Percentiles rank a stretch among this genome's conserved stretches.
Conservation (phyloP, 2,797 vertebrate species). For the Myotis vivesi region DNA sequence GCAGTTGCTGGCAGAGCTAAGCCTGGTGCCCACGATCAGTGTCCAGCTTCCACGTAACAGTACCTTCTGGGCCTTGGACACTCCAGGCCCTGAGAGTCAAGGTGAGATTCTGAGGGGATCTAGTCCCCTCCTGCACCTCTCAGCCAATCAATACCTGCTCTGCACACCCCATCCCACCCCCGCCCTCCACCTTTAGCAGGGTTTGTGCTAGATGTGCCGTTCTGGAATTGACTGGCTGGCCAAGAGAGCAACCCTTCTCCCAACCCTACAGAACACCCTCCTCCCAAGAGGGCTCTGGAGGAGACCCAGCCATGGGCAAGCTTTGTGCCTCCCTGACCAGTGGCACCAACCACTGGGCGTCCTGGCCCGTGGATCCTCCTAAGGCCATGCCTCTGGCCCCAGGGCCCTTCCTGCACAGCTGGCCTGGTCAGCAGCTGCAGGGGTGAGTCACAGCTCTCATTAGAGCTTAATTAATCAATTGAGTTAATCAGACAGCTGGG, state of each 20-base stretch:
- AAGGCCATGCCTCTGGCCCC: background rate
- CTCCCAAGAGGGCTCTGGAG: background rate
- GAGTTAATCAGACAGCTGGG: constrained; percentile 79
- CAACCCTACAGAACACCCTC: no score
- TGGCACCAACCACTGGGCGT: background rate
- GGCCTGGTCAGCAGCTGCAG: constrained; percentile 74
- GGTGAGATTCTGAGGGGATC: background rate
- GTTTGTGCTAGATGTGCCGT: background rate
- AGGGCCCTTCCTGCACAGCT: constrained; percentile 38
- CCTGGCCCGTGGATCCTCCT: background rate
- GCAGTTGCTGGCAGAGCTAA: background rate
- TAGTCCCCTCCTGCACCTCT: background rate
- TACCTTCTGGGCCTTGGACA: background rate
- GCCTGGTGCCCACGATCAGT: background rate
- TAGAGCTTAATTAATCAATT: constrained; percentile 81
- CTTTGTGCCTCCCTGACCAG: background rate
- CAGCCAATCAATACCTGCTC: background rate
- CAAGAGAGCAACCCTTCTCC: background rate
- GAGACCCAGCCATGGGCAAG: background rate
- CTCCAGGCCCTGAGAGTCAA: background rate
- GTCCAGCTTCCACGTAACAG: background rate
- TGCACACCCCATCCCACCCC: no score
- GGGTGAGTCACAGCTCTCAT: constrained; percentile 74
- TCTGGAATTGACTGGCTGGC: background rate
- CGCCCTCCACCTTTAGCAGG: background rate